Evolutionary conservation across 2,797 vertebrate species (phyloP).

Genomic region (Bucorvus abyssinicus): DNA sequence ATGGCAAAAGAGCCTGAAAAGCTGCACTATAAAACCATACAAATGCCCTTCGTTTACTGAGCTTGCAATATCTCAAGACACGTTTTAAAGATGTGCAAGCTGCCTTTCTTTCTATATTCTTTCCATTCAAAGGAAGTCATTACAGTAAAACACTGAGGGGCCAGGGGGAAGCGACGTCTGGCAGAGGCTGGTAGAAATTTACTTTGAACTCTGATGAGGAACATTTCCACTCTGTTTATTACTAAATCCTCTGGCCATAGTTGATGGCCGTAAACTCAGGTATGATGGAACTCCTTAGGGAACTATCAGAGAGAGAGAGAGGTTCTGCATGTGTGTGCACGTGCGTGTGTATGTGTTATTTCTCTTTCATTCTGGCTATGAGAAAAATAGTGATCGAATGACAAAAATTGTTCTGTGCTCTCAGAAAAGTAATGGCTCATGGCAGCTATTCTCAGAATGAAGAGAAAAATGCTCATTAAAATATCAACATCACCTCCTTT

Average conservation of each 20-base stretch:
- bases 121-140: conserved; percentile 60
- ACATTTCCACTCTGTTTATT: conserved; percentile 59
- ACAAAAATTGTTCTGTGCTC: neutral
- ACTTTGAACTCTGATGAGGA: conserved; percentile 59
- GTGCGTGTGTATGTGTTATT: neutral
- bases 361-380: neutral
- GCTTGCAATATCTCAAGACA: neutral
- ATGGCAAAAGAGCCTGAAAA: neutral
- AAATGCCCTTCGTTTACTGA: neutral
- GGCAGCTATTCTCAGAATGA: neutral
- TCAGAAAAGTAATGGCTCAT: neutral
- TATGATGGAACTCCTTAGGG: conserved; percentile 32
- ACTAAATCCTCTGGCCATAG: conserved; percentile 46
- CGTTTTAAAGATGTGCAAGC: conserved; percentile 63
- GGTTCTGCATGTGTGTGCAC: neutral
- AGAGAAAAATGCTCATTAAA: neutral
- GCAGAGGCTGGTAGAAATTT: conserved; percentile 15
- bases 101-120: conserved; percentile 56
- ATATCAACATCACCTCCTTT: neutral
- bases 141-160: conserved; percentile 30
- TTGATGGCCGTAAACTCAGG: conserved; percentile 55
- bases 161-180: neutral
- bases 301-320: neutral
- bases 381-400: neutral
- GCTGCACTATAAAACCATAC: neutral